These are phyloP conservation scores for Epinephelus cyanopodus DNA, from an alignment of 2,113 vertebrate species.

Conservation along the genomic window DNA sequence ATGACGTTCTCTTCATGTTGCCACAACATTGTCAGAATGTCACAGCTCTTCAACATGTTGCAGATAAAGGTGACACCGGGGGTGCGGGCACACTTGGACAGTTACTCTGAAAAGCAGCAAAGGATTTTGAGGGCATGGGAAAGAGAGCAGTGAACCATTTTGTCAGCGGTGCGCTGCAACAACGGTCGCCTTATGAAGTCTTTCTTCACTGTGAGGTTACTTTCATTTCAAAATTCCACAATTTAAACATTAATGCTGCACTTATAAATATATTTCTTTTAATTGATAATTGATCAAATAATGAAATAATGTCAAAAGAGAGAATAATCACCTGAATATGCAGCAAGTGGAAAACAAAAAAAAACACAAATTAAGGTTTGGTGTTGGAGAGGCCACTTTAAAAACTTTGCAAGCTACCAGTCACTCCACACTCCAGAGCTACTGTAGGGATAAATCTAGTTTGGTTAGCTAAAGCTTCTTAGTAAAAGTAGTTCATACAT, in stretches of 20 bases:
- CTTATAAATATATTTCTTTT: neutral
- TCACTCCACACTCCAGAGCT: no score
- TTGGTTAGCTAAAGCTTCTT: no score
- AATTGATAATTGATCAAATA: neutral
- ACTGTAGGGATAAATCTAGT: no score
- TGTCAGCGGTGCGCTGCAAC: neutral
- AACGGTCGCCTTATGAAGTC: neutral
- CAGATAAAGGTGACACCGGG: slow-evolving; percentile 44
- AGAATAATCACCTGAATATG: neutral
- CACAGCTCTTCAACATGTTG: slow-evolving; percentile 53
- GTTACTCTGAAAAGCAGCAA: slow-evolving; percentile 39
- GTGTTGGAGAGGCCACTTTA: no score
- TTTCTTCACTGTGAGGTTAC: neutral
- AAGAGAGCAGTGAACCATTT: slow-evolving; percentile 20
- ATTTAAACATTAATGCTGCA: neutral
- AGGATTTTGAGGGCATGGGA: slow-evolving; percentile 20
- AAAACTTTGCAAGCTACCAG: no score
- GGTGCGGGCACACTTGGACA: slow-evolving; percentile 33
- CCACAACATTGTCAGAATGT: slow-evolving; percentile 78
- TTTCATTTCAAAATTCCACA: neutral
- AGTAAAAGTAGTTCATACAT: no score
- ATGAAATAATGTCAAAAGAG: neutral
- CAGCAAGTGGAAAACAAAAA: no score
- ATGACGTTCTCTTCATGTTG: slow-evolving; percentile 76
- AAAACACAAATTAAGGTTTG: no score